Evolutionary conservation across 2,113 vertebrate species (phyloP).

Genomic region (Larimichthys crocea): DNA sequence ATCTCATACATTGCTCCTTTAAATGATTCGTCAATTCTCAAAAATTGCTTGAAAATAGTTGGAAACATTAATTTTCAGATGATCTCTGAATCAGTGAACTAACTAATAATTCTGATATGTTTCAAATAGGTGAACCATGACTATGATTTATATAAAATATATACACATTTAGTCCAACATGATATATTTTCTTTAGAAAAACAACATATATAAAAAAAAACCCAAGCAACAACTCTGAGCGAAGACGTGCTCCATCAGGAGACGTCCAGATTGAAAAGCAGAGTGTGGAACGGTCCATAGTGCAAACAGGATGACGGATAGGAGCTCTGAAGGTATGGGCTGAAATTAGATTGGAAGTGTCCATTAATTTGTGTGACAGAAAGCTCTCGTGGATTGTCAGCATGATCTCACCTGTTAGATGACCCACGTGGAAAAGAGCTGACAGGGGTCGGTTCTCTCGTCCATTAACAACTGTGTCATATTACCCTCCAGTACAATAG

Average conservation of each 20-base stretch:
- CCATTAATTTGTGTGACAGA: constrained; percentile 56
- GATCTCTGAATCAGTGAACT: neutral
- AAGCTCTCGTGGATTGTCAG: constrained; percentile 45
- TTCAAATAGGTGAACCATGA: neutral
- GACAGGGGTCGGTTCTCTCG: constrained; percentile 4
- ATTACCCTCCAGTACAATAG: neutral
- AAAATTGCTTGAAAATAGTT: neutral
- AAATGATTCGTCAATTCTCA: neutral
- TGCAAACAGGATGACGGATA: constrained; percentile 51
- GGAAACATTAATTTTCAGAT: neutral
- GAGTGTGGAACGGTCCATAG: constrained; percentile 34
- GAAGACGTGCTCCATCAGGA: neutral
- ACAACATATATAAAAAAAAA: neutral
- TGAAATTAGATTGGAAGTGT: constrained; percentile 57
- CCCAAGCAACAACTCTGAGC: neutral
- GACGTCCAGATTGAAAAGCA: constrained; percentile 34
- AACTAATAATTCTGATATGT: neutral
- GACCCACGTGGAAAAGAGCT: constrained; percentile 43
- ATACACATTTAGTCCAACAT: neutral
- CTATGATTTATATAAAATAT: no score
- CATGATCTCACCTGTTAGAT: constrained; percentile 51
- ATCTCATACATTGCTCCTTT: neutral
- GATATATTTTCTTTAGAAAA: neutral
- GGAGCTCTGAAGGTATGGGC: constrained; percentile 26
- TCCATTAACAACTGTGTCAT: constrained; percentile 31